These are phyloP conservation scores for Takifugu rubripes DNA, from an alignment of 2,797 vertebrate genomes.

Conservation along the genomic window DNA sequence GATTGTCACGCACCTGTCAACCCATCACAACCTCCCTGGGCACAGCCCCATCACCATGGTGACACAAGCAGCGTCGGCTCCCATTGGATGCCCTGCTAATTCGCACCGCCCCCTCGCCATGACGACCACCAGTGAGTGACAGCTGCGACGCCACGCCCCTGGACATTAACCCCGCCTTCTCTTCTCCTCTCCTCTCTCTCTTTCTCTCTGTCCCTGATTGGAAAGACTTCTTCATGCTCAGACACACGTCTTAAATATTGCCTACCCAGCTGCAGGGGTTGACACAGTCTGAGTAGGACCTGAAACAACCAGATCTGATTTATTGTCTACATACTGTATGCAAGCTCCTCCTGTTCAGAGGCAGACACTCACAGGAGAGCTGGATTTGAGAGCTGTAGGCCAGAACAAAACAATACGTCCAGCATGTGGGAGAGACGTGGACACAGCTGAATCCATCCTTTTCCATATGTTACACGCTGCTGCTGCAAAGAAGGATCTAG, in stretches of 20 bases:
- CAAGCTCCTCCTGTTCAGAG: constrained; percentile 78
- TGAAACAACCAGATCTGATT: constrained; percentile 84
- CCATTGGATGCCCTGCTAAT: constrained; percentile 82
- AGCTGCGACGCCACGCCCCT: constrained; percentile 55
- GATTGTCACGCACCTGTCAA: constrained; percentile 98
- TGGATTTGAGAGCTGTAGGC: constrained; percentile 29
- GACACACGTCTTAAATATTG: constrained; percentile 8
- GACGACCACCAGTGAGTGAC: constrained; percentile 71
- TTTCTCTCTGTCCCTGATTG: constrained; percentile 44
- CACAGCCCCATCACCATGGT: constrained; percentile 96
- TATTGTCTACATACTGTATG: constrained; percentile 74
- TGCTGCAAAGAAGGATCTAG: constrained; percentile 1
- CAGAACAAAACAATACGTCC: constrained; percentile 28
- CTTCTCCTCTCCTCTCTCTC: constrained; percentile 9
- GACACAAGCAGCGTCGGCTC: constrained; percentile 84
- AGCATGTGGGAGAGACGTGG: constrained; percentile 21
- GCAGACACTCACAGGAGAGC: constrained; percentile 47
- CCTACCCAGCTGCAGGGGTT: constrained; percentile 70
- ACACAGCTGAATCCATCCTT: constrained; percentile 9
- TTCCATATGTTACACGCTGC: neutral
- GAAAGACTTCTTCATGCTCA: constrained; percentile 44
- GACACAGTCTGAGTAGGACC: constrained; percentile 91
- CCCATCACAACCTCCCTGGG: constrained; percentile 93
- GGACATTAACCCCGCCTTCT: constrained; percentile 33
- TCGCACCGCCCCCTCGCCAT: constrained; percentile 74